Evolutionary conservation across 2,888 invertebrate genomes (phyloP), one percentile per base, ranked within the genome.

Genomic region (Hirtodrosophila duncani): DNA sequence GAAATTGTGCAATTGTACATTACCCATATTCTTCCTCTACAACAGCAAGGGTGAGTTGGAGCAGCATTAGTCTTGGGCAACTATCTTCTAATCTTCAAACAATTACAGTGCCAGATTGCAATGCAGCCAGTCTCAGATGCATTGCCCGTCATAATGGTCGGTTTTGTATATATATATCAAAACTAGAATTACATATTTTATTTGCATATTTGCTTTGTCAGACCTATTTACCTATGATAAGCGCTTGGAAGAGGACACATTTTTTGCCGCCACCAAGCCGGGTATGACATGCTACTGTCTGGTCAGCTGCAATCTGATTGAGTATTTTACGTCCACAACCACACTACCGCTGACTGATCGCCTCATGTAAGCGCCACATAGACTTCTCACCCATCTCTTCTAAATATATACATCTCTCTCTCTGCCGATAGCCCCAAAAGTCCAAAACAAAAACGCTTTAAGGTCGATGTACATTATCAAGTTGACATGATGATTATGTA

Each of bases 391-490:
- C 9, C 13, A n/a, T 11, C 13, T 41, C 8, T 4, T n/a, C 8
- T 9, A 27, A 17, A n/a, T n/a, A n/a, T n/a, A n/a, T n/a, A n/a
- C n/a, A n/a, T n/a, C n/a, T n/a, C n/a, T 9, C 8, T 11, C 4
- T 7, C 1, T 9, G 1, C 18, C 8, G 3, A 1, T 27, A 82
- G 79, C 0, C 36, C 59, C 3, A 51, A 59, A 17, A 36, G 55
- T 5, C 34, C 58, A 0, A 45, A 52, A 1, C 34, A 53, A 1
- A 69, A 67, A 17, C 46, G 64, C 3, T 81, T 85, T 29, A 71
- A 71, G 18, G 52, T 88, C 7, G 88, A 88, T 66, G 83, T 88
- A 1, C 87, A 88, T 59, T 88, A 85, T 50, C 84, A 84, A 38
- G 75, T 84, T 13, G 84, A 85, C 4, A 83, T 83, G 11, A 80